Percentiles rank a stretch among this genome's conserved stretches.
Evolutionary conservation across 2,797 vertebrate genomes (phyloP).

Genomic region (Pygocentrus nattereri): DNA sequence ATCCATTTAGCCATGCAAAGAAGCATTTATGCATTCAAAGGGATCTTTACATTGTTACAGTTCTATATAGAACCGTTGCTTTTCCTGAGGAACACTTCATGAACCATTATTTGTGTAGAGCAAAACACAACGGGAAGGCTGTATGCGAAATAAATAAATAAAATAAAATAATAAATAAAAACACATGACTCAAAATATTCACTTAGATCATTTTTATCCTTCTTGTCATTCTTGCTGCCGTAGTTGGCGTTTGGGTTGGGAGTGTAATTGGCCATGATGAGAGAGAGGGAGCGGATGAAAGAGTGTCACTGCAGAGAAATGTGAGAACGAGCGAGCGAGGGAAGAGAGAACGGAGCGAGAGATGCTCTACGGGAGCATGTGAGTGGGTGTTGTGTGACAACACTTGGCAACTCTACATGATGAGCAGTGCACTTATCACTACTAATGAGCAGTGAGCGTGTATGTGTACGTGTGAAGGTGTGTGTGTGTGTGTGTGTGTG

Average conservation of each 20-base stretch:
- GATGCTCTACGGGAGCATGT: conserved; percentile 31
- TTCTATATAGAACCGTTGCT: too few relatives aligned
- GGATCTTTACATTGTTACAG: too few relatives aligned
- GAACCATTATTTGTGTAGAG: background rate
- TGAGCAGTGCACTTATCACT: conserved; percentile 58
- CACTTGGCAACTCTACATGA: conserved; percentile 58
- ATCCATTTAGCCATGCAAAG: too few relatives aligned
- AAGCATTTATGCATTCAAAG: too few relatives aligned
- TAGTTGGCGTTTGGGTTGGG: conserved; percentile 29
- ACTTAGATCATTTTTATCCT: conserved; percentile 15
- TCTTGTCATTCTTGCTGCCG: conserved; percentile 31
- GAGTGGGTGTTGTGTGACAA: conserved; percentile 51
- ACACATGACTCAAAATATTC: background rate
- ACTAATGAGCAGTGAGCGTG: conserved; percentile 57
- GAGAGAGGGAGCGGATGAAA: conserved; percentile 42
- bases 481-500: conserved; percentile 19
- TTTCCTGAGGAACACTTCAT: too few relatives aligned
- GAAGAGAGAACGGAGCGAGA: conserved; percentile 27
- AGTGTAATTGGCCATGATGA: conserved; percentile 41
- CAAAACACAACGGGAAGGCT: background rate
- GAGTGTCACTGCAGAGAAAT: conserved; percentile 45
- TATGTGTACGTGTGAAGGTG: conserved; percentile 23
- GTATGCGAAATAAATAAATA: background rate
- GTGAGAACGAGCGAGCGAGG: conserved; percentile 31
- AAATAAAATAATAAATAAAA: background rate